Evolutionary conservation across 2,113 vertebrate genomes (phyloP).

Genomic region (Anser cygnoides): DNA sequence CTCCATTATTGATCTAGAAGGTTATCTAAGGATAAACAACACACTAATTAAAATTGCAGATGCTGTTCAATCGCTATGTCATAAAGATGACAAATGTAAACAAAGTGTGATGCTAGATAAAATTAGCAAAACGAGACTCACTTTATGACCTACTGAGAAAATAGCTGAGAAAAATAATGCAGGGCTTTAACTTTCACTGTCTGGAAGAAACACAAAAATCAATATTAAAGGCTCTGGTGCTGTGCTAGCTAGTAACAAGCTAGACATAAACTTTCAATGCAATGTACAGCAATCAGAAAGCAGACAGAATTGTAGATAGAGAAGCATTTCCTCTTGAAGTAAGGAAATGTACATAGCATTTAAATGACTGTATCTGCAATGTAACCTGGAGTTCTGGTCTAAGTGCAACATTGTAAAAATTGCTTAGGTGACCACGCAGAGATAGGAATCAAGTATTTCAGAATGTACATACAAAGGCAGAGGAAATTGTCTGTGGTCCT

Average conservation of each 20-base stretch:
- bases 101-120: background rate
- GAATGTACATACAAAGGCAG: background rate
- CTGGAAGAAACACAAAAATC: background rate
- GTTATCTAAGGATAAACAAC: conserved; percentile 57
- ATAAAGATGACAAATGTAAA: background rate
- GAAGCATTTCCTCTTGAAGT: background rate
- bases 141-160: background rate
- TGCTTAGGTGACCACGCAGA: background rate
- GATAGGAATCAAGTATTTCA: background rate
- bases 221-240: background rate
- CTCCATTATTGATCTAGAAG: conserved; percentile 53
- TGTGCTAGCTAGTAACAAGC: background rate
- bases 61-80: background rate
- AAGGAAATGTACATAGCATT: background rate
- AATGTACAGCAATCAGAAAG: background rate
- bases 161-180: background rate
- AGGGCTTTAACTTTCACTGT: background rate
- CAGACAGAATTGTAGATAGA: background rate
- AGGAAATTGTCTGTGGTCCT: background rate
- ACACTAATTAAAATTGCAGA: conserved; percentile 41
- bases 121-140: background rate
- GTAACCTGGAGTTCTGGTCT: rapidly evolving
- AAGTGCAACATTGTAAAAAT: background rate
- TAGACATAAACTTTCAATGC: background rate
- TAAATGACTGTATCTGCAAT: background rate